phyloP scores from a whole-genome alignment of 2,888 invertebrate genomes.

The Tortrix viridana region DNA sequence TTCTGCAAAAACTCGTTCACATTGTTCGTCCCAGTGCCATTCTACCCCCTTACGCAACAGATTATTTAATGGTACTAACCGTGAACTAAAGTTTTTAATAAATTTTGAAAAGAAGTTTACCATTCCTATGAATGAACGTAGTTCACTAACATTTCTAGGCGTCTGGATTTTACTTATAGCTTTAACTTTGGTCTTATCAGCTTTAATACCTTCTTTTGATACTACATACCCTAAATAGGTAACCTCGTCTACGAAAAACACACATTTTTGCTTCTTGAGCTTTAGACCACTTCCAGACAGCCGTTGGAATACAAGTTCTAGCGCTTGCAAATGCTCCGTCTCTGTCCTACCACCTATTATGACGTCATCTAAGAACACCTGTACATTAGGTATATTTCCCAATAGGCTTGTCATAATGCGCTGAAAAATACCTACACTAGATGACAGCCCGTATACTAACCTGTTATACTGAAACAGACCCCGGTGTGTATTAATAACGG shows the following conservation, averaged over 20 bases:
- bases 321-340: conserved; percentile 3
- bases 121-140: conserved; percentile 12
- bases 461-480: conserved; percentile 23
- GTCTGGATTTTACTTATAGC: not conserved
- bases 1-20: not conserved
- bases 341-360: conserved; percentile 1
- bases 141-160: not conserved
- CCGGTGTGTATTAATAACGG: conserved; percentile 19
- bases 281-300: conserved; percentile 9
- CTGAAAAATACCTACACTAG: conserved; percentile 12
- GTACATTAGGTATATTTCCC: conserved; percentile 8
- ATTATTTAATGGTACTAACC: not conserved
- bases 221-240: conserved; percentile 12
- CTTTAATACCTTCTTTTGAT: not conserved
- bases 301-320: conserved; percentile 5
- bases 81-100: not conserved
- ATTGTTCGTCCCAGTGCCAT: not conserved
- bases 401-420: not conserved
- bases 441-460: conserved; percentile 13
- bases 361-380: conserved; percentile 14
- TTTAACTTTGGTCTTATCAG: not conserved
- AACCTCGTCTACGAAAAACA: conserved; percentile 13
- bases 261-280: conserved; percentile 12
- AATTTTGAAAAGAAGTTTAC: conserved; percentile 11
- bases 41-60: not conserved